These are phyloP conservation scores for Leptosomus discolor DNA, from an alignment of 2,113 vertebrate species.

Conservation along the genomic window DNA sequence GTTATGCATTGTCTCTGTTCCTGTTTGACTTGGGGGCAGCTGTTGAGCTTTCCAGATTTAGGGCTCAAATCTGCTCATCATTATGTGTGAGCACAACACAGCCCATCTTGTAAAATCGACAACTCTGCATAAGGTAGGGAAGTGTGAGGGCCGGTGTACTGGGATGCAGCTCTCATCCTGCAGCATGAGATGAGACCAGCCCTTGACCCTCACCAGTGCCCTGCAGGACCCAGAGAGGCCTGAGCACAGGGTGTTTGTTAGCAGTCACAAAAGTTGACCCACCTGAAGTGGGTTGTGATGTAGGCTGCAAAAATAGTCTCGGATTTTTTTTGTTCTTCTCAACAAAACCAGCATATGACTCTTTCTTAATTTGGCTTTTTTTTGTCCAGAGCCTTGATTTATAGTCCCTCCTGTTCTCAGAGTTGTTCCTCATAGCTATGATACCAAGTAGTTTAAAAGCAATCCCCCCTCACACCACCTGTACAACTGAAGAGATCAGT, in stretches of 20 bases:
- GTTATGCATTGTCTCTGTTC: slow-evolving; percentile 71
- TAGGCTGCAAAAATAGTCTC: neutral
- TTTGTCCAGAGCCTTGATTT: neutral
- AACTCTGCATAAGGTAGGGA: neutral
- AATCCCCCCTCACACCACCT: neutral
- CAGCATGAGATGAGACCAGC: neutral
- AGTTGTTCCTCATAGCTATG: neutral
- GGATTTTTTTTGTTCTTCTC: neutral
- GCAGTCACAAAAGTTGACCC: neutral
- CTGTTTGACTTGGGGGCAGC: slow-evolving; percentile 68
- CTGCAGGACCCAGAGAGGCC: neutral
- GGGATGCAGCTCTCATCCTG: neutral
- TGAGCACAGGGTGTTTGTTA: accelerated
- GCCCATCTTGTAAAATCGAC: neutral
- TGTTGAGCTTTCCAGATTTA: slow-evolving; percentile 65
- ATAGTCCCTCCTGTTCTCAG: neutral
- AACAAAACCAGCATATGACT: neutral
- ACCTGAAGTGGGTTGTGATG: neutral
- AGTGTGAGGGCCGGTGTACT: neutral
- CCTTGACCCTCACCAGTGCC: accelerated
- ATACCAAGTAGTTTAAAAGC: neutral
- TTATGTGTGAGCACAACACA: slow-evolving; percentile 32
- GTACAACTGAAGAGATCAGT: neutral
- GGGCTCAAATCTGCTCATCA: slow-evolving; percentile 59
- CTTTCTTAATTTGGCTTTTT: neutral